Conservation (phyloP, 2,888 invertebrate species). For the Ariolimax columbianus region DNA sequence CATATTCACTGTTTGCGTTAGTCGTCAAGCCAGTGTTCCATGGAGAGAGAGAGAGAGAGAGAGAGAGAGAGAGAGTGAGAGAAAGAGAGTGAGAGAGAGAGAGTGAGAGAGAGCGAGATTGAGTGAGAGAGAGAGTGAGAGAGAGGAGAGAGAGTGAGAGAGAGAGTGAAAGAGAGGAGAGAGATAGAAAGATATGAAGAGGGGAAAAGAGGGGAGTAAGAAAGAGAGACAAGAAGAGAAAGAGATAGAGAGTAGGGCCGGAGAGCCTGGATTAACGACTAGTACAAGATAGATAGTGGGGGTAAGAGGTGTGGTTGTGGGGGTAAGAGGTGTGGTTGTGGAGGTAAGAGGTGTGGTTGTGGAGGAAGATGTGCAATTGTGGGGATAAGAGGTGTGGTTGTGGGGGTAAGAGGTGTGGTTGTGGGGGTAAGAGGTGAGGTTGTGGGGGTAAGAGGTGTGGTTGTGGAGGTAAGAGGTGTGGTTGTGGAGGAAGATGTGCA, state of each 20-base stretch:
- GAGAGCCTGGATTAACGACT: background rate
- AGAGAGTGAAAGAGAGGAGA: background rate
- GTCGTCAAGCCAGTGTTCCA: background rate
- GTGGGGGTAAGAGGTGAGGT: too few relatives aligned
- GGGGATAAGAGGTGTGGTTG: too few relatives aligned
- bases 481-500: too few relatives aligned
- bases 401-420: too few relatives aligned
- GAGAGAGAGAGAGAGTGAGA: background rate
- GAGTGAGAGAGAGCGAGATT: background rate
- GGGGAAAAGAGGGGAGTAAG: background rate
- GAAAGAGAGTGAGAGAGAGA: slow-evolving; percentile 23
- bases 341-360: too few relatives aligned
- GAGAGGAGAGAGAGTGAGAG: background rate
- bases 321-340: too few relatives aligned
- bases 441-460: too few relatives aligned
- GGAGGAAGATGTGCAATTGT: too few relatives aligned
- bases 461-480: too few relatives aligned
- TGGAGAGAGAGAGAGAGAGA: background rate
- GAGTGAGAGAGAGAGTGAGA: background rate
- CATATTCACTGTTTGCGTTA: background rate
- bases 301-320: too few relatives aligned
- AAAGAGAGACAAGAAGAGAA: background rate
- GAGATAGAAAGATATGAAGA: too few relatives aligned
- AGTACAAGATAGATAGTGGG: background rate
- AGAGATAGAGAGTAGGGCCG: too few relatives aligned